Evolutionary conservation across 2,797 vertebrate species (phyloP).

Genomic region (Bovichtus diacanthus): DNA sequence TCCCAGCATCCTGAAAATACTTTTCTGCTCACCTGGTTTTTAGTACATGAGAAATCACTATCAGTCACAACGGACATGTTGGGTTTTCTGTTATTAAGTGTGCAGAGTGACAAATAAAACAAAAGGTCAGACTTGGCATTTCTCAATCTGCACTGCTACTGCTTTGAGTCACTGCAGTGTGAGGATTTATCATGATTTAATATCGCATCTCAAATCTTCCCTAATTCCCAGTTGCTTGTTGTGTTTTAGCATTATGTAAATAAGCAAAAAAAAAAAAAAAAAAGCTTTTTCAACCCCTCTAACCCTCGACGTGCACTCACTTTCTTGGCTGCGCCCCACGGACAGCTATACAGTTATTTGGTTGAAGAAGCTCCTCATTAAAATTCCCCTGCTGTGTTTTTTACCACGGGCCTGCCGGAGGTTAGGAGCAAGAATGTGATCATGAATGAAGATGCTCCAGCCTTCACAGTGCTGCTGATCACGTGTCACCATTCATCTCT

Average conservation of each 20-base stretch:
- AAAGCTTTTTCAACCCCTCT: too few relatives aligned
- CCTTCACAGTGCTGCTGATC: neutral
- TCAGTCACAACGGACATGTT: neutral
- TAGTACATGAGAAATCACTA: neutral
- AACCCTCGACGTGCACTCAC: neutral
- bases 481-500: constrained; percentile 9
- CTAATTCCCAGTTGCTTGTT: neutral
- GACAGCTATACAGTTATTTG: neutral
- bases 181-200: constrained; percentile 6
- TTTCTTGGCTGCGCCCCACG: neutral
- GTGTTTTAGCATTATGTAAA: neutral
- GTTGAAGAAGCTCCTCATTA: constrained; percentile 35
- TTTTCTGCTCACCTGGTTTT: constrained; percentile 23
- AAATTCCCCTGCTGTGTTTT: constrained; percentile 12
- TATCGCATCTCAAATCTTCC: neutral
- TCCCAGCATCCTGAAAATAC: constrained; percentile 38
- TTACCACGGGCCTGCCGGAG: neutral
- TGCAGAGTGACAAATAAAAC: neutral
- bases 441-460: neutral
- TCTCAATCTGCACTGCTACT: neutral
- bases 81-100: neutral
- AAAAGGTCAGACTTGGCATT: constrained; percentile 3
- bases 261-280: too few relatives aligned
- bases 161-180: neutral
- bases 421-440: neutral